phyloP scores from a whole-genome alignment of 2,797 vertebrate genomes.

The Acropternis orthonyx region DNA sequence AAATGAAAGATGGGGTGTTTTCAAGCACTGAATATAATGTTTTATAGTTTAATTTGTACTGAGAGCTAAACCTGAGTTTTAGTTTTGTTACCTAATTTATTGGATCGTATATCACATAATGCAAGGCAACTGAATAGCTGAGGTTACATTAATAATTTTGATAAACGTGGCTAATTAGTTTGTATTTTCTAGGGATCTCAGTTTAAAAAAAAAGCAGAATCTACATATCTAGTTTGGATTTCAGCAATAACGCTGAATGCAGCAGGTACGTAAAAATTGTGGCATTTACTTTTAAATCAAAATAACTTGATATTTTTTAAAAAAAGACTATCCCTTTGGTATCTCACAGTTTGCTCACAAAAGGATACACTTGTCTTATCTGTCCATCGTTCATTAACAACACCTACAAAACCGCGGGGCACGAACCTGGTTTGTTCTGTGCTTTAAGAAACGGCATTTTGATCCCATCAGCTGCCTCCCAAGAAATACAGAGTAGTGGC shows the following conservation, averaged over 20 bases:
- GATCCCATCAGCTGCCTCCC: background rate
- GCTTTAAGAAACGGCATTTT: background rate
- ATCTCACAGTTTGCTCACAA: slow-evolving; percentile 35
- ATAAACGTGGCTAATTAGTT: slow-evolving; percentile 72
- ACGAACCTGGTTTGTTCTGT: background rate
- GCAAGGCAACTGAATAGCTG: slow-evolving; percentile 51
- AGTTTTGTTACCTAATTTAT: slow-evolving; percentile 67
- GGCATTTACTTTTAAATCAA: background rate
- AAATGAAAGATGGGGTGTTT: slow-evolving; percentile 34
- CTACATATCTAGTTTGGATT: background rate
- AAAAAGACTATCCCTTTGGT: background rate
- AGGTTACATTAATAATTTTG: slow-evolving; percentile 69
- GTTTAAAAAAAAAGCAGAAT: background rate
- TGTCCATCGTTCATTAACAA: background rate
- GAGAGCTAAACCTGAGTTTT: slow-evolving; percentile 41
- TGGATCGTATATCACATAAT: slow-evolving; percentile 61
- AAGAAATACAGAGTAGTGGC: background rate
- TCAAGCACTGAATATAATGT: background rate
- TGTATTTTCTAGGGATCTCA: slow-evolving; percentile 44
- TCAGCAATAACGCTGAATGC: background rate
- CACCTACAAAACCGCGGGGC: background rate
- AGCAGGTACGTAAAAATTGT: slow-evolving; percentile 3
- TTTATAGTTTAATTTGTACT: slow-evolving; percentile 74
- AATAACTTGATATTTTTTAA: background rate
- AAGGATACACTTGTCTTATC: background rate